Evolutionary conservation across 2,797 vertebrate species (phyloP).

Genomic region (Spizella passerina): DNA sequence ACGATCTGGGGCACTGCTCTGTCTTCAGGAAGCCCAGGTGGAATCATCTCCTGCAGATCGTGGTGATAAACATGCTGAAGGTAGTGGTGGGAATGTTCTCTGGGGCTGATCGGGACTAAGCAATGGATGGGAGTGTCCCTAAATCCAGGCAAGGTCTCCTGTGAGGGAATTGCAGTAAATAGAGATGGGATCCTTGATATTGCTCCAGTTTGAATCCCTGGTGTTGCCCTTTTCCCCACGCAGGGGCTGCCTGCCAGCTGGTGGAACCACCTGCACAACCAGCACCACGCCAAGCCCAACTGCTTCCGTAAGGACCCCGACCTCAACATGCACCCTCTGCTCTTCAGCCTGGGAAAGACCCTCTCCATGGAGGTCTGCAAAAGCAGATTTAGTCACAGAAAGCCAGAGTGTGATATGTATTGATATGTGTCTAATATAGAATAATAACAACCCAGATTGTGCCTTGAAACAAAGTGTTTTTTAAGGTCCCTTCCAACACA

Average conservation of each 20-base stretch:
- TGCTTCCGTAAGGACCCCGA: slow-evolving; percentile 84
- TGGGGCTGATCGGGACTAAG: background rate
- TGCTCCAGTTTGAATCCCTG: background rate
- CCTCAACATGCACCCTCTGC: slow-evolving; percentile 82
- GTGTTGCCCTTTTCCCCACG: background rate
- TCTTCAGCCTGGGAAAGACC: slow-evolving; percentile 79
- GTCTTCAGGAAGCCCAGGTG: slow-evolving; percentile 86
- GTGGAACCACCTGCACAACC: slow-evolving; percentile 85
- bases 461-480: background rate
- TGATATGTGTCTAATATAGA: background rate
- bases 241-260: slow-evolving; percentile 81
- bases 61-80: slow-evolving; percentile 88
- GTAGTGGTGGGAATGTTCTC: slow-evolving; percentile 64
- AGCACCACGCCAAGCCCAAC: slow-evolving; percentile 86
- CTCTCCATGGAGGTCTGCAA: slow-evolving; percentile 75
- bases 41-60: slow-evolving; percentile 85
- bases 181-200: background rate
- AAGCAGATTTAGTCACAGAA: background rate
- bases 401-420: background rate
- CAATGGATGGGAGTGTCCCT: background rate
- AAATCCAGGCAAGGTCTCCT: background rate
- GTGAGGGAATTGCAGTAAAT: background rate
- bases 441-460: background rate
- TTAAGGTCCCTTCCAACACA: background rate
- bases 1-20: slow-evolving; percentile 86